Evolutionary conservation across 2,888 invertebrate genomes (phyloP).

Genomic region (Helobdella robusta): DNA sequence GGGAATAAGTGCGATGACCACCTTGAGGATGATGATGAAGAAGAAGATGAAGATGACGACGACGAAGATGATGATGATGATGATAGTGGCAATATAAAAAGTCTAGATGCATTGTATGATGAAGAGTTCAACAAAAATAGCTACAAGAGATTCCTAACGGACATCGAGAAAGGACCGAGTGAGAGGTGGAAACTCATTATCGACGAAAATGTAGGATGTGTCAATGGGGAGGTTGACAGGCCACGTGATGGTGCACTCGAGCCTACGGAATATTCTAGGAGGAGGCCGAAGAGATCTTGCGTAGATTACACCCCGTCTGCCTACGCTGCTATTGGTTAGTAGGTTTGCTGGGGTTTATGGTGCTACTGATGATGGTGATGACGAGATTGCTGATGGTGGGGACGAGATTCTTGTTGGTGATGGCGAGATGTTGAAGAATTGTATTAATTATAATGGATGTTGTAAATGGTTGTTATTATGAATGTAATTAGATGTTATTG

Average conservation of each 20-base stretch:
- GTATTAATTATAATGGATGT: too few species aligned
- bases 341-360: too few species aligned
- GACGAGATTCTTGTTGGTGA: too few species aligned
- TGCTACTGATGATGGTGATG: too few species aligned
- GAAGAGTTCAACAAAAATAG: constrained; percentile 21
- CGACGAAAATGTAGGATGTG: too few species aligned
- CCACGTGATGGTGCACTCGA: not conserved
- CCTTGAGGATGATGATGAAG: not conserved
- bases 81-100: constrained; percentile 11
- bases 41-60: not conserved
- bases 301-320: constrained; percentile 29
- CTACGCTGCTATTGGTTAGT: constrained; percentile 22
- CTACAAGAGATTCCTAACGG: constrained; percentile 5
- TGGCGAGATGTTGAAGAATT: too few species aligned
- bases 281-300: constrained; percentile 23
- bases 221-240: too few species aligned
- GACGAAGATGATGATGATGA: constrained; percentile 4
- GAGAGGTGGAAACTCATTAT: not conserved
- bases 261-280: constrained; percentile 22
- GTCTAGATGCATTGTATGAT: constrained; percentile 22
- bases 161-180: not conserved
- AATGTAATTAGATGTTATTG: too few species aligned
- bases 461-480: too few species aligned
- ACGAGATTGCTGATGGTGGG: too few species aligned
- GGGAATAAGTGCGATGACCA: constrained; percentile 6